A percentile compares a stretch with the other conserved stretches of the same genome.
These are phyloP conservation scores for Forbesichthys agassizii DNA, from an alignment of 2,113 vertebrate genomes.

Conservation along the genomic window DNA sequence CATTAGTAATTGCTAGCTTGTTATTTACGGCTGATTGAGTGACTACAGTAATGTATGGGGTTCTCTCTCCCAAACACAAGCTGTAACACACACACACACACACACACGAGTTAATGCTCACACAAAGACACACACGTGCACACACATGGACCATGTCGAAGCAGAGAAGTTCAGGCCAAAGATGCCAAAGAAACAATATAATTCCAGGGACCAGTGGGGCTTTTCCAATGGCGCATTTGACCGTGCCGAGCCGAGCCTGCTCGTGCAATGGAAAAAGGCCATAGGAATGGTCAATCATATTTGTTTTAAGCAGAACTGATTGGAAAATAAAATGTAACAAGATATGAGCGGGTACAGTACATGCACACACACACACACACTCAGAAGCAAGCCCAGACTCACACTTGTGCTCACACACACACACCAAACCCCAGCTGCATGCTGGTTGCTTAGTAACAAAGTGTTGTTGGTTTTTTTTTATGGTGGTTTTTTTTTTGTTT, in stretches of 20 bases:
- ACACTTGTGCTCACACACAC: slow-evolving; percentile 12
- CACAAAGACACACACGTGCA: not conserved
- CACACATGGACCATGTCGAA: not conserved
- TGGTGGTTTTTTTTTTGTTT: slow-evolving; percentile 43
- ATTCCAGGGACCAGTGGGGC: no score
- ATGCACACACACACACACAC: not conserved
- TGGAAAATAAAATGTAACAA: no score
- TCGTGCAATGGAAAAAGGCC: no score
- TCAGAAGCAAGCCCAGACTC: not conserved
- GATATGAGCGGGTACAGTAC: no score
- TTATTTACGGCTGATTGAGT: slow-evolving; percentile 32
- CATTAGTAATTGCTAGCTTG: slow-evolving; percentile 8
- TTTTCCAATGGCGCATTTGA: no score
- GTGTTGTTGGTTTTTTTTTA: slow-evolving; percentile 23
- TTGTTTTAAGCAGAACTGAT: no score
- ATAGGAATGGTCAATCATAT: no score
- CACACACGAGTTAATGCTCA: not conserved
- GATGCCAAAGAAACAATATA: no score
- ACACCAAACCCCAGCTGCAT: slow-evolving; percentile 51
- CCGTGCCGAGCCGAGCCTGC: no score
- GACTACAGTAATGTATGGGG: not conserved
- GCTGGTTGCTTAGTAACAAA: slow-evolving; percentile 52
- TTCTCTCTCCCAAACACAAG: no score
- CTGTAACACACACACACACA: not conserved
- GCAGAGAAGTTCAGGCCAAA: no score